Evolutionary conservation across 2,113 vertebrate genomes (phyloP).

Genomic region (Rhea pennata): DNA sequence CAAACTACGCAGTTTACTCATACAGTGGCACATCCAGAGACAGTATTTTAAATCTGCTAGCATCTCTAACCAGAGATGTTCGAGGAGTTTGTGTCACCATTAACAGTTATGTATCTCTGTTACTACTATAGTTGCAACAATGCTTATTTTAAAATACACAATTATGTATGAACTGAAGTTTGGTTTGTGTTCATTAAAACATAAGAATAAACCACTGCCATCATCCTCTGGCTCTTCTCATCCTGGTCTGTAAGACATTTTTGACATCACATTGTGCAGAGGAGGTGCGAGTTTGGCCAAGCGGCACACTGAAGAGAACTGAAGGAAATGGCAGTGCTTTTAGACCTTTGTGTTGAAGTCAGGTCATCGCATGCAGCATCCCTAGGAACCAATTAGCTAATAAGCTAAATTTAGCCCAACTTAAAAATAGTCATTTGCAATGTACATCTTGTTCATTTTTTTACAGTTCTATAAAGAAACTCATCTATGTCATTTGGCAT

Average conservation of each 20-base stretch:
- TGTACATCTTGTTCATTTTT: neutral
- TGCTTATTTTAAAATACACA: constrained; percentile 1
- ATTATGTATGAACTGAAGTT: constrained; percentile 18
- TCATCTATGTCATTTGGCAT: neutral
- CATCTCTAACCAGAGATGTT: neutral
- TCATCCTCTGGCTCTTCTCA: constrained; percentile 2
- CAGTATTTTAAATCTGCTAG: neutral
- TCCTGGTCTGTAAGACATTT: constrained; percentile 9
- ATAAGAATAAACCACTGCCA: neutral
- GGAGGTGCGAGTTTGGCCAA: neutral
- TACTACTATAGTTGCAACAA: neutral
- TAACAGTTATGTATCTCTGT: neutral
- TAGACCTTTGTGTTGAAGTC: neutral
- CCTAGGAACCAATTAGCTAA: neutral
- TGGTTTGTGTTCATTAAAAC: too few species aligned
- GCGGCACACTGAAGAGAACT: neutral
- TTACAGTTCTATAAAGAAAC: neutral
- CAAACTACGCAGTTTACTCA: neutral
- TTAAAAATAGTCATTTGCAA: neutral
- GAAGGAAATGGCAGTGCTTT: neutral
- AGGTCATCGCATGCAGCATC: accelerated
- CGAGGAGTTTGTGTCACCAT: neutral
- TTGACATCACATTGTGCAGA: neutral
- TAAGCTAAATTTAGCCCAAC: neutral
- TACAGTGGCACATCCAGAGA: neutral